These are phyloP conservation scores for Chymomyza procnemis DNA, from an alignment of 2,888 invertebrate genomes.

Conservation along the genomic window DNA sequence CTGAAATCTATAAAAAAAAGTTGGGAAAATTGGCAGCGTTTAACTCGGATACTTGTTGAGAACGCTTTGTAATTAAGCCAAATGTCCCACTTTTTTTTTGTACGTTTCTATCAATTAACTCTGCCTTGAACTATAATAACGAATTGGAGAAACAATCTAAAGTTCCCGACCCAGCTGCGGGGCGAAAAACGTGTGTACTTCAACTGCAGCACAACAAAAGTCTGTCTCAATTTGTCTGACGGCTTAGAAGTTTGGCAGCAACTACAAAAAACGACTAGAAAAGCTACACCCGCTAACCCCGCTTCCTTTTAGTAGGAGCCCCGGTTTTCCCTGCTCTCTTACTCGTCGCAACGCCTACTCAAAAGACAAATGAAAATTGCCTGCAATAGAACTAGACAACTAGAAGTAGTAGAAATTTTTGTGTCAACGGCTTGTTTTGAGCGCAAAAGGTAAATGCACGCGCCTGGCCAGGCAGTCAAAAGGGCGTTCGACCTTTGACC, in stretches of 20 bases:
- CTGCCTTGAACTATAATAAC: conserved; percentile 54
- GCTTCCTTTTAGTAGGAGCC: neutral
- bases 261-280: conserved; percentile 19
- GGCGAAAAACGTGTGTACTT: conserved; percentile 14
- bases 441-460: conserved; percentile 66
- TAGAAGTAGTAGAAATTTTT: conserved; percentile 15
- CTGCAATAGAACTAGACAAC: neutral
- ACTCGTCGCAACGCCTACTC: neutral
- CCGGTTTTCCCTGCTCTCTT: neutral
- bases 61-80: neutral
- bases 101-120: conserved; percentile 47
- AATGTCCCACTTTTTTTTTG: neutral
- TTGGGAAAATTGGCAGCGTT: neutral
- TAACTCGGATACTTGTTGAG: neutral
- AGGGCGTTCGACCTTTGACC: conserved; percentile 59
- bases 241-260: conserved; percentile 1
- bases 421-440: conserved; percentile 50
- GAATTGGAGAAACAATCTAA: conserved; percentile 11
- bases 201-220: conserved; percentile 20
- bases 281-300: conserved; percentile 19
- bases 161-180: neutral
- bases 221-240: conserved; percentile 9
- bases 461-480: conserved; percentile 10
- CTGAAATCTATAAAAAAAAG: neutral
- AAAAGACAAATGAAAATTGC: neutral